Evolutionary conservation across 2,888 invertebrate genomes (phyloP).

Genomic region (Prosapia bicincta): DNA sequence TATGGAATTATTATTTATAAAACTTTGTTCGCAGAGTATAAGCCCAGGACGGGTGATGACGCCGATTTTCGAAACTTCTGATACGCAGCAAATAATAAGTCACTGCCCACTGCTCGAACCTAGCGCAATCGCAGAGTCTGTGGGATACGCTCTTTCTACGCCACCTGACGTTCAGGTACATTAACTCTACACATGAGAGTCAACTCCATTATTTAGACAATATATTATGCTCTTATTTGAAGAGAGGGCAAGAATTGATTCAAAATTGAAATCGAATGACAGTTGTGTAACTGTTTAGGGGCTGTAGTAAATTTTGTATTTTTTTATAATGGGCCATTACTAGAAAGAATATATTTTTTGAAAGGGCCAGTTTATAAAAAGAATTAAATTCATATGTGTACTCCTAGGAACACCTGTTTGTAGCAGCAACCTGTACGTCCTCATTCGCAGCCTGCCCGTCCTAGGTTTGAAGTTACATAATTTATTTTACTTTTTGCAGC

Average conservation of each 20-base stretch:
- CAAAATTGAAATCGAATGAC: neutral
- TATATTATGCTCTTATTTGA: neutral
- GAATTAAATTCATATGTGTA: too few species aligned
- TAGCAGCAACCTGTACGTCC: too few species aligned
- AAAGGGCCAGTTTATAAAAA: too few species aligned
- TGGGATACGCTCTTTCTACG: conserved; percentile 22
- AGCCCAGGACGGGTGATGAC: conserved; percentile 25
- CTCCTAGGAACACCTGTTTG: too few species aligned
- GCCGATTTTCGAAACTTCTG: neutral
- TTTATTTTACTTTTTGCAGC: neutral
- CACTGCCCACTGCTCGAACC: conserved; percentile 1
- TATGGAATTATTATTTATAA: too few species aligned
- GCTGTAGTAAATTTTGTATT: too few species aligned
- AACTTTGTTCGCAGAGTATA: conserved; percentile 30
- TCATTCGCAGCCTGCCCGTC: too few species aligned
- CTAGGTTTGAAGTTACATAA: too few species aligned
- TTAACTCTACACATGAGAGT: neutral
- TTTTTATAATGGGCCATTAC: too few species aligned
- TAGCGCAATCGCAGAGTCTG: conserved; percentile 18
- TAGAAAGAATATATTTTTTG: too few species aligned
- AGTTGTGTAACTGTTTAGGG: neutral
- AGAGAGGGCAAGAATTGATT: neutral
- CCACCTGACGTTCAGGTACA: conserved; percentile 22
- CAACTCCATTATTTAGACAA: too few species aligned
- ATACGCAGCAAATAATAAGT: neutral